Evolutionary conservation across 2,888 invertebrate species (phyloP), one percentile per base, ranked within the genome.

Genomic region (Mamestra brassicae): DNA sequence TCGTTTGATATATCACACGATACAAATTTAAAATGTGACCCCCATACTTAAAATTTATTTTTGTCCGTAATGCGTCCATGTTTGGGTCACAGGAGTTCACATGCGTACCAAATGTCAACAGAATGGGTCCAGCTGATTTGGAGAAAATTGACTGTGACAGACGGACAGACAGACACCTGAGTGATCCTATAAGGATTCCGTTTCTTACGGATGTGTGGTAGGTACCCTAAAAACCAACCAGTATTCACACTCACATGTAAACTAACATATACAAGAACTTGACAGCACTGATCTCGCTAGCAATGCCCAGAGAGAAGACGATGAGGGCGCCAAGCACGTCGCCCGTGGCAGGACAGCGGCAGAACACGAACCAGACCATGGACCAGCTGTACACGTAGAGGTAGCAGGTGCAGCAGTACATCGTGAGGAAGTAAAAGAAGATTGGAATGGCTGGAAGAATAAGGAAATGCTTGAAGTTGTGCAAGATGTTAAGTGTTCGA

Each of bases 351-450:
- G 67, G 80, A 52, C 74, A 81, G 4, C 81, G 78, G 67, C 80
- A 73, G 74, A 86, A 87, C 52, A 91, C 84, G 17, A 86, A 90
- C 89, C 90, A 91, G 4, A 77, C 4, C 80, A 85, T 79, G 3
- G 87, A 87, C 15, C 89, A 17, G 26, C 88, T 58, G 77, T 85
- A 90, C n/a, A 88, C 87, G 80, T 89, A 90, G 66, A 86, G 73
- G 71, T 88, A 89, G 47, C 81, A 78, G 0, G 42, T 38, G 0
- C 69, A 42, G 0, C 76, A 26, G 5, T 83, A 10, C 7, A 77
- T 5, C 1, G 83, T 84, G 0, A 84, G 58, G 0, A 90, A 5
- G 77, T 89, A 88, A 71, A 76, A 82, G 26, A 78, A 17, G 3
- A 78, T 38, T 4, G 87, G 86, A 45, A 87, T 85, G 1, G 74